A percentile compares a stretch with the other conserved stretches of the same genome.
These are phyloP conservation scores for Luidia sarsii DNA, from an alignment of 53 echinoderm and acorn worm species.

Conservation along the genomic window DNA sequence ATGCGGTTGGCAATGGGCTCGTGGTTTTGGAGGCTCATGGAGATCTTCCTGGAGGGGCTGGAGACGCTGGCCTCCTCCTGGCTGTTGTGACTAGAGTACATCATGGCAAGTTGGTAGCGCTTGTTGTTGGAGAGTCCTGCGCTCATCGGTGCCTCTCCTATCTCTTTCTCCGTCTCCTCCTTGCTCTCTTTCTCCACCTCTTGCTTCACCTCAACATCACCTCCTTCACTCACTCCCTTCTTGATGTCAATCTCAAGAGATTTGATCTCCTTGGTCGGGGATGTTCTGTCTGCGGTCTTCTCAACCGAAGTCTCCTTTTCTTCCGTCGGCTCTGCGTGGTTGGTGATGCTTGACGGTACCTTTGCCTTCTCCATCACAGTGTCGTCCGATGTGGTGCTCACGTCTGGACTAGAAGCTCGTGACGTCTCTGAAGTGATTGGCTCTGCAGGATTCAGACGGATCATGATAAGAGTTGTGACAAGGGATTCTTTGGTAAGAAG, in stretches of 20 bases:
- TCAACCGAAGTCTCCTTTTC: not conserved
- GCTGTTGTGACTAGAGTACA: constrained; percentile 33
- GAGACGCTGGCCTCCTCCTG: constrained; percentile 12
- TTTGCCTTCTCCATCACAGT: constrained; percentile 17
- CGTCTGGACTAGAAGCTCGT: constrained; percentile 24
- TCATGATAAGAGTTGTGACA: not conserved
- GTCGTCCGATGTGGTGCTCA: not conserved
- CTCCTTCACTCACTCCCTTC: constrained; percentile 22
- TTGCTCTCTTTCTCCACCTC: constrained; percentile 20
- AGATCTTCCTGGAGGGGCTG: constrained; percentile 57
- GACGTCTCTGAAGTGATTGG: constrained; percentile 16
- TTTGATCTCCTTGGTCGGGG: not conserved
- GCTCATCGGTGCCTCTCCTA: constrained; percentile 24
- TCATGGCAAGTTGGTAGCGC: constrained; percentile 57
- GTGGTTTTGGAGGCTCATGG: constrained; percentile 55
- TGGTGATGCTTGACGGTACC: constrained; percentile 9
- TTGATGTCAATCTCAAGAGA: constrained; percentile 31
- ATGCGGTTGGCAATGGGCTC: constrained; percentile 63
- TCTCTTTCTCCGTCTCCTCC: constrained; percentile 16
- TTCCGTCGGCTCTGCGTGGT: not conserved
- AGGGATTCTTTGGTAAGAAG: too few species aligned
- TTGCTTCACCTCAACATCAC: constrained; percentile 1
- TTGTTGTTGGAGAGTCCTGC: constrained; percentile 58
- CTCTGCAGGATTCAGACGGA: constrained; percentile 10
- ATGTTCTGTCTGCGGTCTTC: not conserved